Conservation (phyloP, 92 coral and sea anemone species). For the Actinernus sp. region DNA sequence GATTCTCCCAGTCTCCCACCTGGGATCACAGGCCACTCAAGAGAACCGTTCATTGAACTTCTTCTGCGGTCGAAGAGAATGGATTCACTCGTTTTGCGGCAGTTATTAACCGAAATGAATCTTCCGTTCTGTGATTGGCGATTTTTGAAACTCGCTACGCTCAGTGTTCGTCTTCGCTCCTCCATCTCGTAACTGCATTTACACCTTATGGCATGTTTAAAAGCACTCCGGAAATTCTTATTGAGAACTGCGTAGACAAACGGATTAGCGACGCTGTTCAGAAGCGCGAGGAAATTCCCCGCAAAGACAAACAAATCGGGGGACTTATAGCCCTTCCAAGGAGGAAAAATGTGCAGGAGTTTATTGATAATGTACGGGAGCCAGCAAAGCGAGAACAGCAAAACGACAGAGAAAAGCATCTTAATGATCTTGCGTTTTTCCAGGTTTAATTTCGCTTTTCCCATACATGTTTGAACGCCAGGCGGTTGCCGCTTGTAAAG, state of each 20-base stretch:
- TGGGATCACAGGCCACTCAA: not conserved
- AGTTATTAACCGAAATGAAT: not conserved
- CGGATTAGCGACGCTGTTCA: constrained; percentile 84
- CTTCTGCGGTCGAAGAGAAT: not conserved
- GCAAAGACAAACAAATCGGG: constrained; percentile 79
- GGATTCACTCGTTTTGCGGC: not conserved
- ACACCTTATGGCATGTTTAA: constrained; percentile 78
- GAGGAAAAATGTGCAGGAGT: constrained; percentile 72
- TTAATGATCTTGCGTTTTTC: constrained; percentile 75
- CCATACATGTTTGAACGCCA: constrained; percentile 66
- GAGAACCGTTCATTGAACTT: constrained; percentile 5
- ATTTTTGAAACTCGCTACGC: constrained; percentile 18
- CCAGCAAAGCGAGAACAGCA: constrained; percentile 78
- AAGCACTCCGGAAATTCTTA: constrained; percentile 78
- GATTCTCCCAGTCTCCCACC: not conserved
- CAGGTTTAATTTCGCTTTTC: constrained; percentile 52
- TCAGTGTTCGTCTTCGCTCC: constrained; percentile 62
- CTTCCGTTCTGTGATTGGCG: constrained; percentile 8
- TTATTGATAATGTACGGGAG: constrained; percentile 85
- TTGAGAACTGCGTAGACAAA: constrained; percentile 81
- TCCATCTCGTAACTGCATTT: constrained; percentile 76
- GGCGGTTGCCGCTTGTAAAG: constrained; percentile 80
- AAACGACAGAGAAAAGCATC: constrained; percentile 79
- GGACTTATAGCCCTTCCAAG: constrained; percentile 36
- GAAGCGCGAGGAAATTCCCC: constrained; percentile 77